A percentile compares a stretch with the other conserved stretches of the same genome.
Conservation (phyloP, 1,140 invertebrate genomes). For the Anoplophora glabripennis region DNA sequence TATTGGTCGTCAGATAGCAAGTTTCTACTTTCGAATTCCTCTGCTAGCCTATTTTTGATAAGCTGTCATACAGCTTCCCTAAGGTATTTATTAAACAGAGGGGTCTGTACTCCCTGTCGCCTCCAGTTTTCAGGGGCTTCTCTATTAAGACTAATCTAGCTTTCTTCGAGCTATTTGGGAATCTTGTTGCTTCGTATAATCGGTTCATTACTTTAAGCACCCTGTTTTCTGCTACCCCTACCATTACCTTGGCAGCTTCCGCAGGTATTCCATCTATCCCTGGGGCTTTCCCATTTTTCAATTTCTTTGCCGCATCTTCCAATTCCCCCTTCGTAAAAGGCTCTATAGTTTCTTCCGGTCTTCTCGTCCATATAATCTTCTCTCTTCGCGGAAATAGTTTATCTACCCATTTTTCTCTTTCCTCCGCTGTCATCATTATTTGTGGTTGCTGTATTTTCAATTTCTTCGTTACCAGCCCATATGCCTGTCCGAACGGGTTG, state of each 20-base stretch:
- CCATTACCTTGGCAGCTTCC: background rate
- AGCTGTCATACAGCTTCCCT: constrained; percentile 48
- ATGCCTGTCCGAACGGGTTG: background rate
- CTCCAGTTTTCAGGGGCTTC: constrained; percentile 42
- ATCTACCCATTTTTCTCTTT: background rate
- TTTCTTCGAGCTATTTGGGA: constrained; percentile 18
- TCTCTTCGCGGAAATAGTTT: too few species aligned
- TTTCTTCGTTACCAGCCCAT: background rate
- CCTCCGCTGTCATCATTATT: background rate
- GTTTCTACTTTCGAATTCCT: constrained; percentile 17
- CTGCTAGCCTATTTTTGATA: constrained; percentile 30
- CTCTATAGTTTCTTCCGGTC: too few species aligned
- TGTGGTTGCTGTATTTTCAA: constrained; percentile 6
- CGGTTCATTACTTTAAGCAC: background rate
- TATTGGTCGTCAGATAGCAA: constrained; percentile 41
- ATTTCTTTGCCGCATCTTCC: background rate
- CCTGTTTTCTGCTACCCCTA: background rate
- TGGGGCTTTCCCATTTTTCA: constrained; percentile 13
- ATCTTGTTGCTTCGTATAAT: background rate
- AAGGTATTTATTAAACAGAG: constrained; percentile 47
- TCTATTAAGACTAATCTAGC: constrained; percentile 10
- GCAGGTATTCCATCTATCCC: constrained; percentile 3
- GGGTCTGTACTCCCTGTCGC: constrained; percentile 25
- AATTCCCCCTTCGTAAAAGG: too few species aligned
- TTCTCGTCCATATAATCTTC: too few species aligned